Percentiles rank a stretch among this genome's conserved stretches.
phyloP scores from a whole-genome alignment of 2,113 vertebrate genomes.

The Hippocampus abdominalis region DNA sequence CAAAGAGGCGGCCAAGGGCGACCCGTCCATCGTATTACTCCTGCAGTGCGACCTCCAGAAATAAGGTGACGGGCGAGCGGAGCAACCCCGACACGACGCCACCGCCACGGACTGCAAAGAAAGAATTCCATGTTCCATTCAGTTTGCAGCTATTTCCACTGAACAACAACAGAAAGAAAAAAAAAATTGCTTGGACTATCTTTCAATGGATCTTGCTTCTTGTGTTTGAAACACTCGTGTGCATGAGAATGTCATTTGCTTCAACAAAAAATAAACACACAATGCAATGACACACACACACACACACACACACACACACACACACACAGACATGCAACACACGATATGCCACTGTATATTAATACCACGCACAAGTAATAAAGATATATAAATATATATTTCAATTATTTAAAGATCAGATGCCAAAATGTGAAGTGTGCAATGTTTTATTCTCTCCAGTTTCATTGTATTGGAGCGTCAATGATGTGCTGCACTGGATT shows the following conservation, averaged over 20 bases:
- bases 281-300: slow-evolving; percentile 34
- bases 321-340: slow-evolving; percentile 26
- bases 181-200: slow-evolving; percentile 90
- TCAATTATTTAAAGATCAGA: slow-evolving; percentile 75
- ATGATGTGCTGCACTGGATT: slow-evolving; percentile 81
- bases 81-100: slow-evolving; percentile 24
- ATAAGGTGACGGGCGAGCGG: slow-evolving; percentile 76
- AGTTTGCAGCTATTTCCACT: slow-evolving; percentile 94
- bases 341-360: slow-evolving; percentile 23
- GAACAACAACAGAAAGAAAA: slow-evolving; percentile 56
- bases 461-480: slow-evolving; percentile 77
- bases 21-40: slow-evolving; percentile 98
- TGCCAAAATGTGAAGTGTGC: slow-evolving; percentile 93
- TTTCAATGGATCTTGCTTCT: slow-evolving; percentile 99
- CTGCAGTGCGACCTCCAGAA: slow-evolving; percentile 99
- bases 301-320: slow-evolving; percentile 64
- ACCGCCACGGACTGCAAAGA: slow-evolving; percentile 85
- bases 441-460: slow-evolving; percentile 77
- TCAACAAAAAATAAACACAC: slow-evolving; percentile 72
- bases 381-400: slow-evolving; percentile 68
- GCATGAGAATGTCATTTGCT: slow-evolving; percentile 99
- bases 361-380: slow-evolving; percentile 63
- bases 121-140: slow-evolving; percentile 92
- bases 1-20: slow-evolving; percentile 98
- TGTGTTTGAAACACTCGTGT: slow-evolving; percentile 99